These are phyloP conservation scores for Nomada fucata DNA, from an alignment of 2,888 invertebrate species.

Conservation along the genomic window DNA sequence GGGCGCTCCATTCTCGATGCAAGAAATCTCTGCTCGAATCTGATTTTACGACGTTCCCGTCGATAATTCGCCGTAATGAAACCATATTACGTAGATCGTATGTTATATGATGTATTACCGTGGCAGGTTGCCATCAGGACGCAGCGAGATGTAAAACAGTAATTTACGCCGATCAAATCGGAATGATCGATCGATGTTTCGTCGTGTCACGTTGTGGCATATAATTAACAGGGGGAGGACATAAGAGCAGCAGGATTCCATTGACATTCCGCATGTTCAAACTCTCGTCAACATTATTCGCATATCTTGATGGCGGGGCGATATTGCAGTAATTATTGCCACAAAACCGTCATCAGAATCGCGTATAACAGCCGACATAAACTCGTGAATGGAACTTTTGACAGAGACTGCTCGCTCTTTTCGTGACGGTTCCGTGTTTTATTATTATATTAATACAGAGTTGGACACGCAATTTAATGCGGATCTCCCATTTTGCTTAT, in stretches of 20 bases:
- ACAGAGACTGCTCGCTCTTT: no score
- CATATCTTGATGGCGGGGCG: conserved; percentile 3
- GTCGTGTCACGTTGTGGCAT: conserved; percentile 36
- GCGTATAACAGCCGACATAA: background rate
- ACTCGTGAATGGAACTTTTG: background rate
- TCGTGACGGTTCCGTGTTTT: no score
- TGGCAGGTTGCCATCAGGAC: conserved; percentile 42
- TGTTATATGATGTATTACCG: conserved; percentile 49
- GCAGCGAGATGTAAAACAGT: conserved; percentile 59
- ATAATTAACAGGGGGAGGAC: conserved; percentile 41
- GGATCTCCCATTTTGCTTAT: no score
- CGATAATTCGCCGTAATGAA: conserved; percentile 47
- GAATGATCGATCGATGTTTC: conserved; percentile 55
- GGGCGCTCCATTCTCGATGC: conserved; percentile 4
- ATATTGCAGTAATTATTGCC: conserved; percentile 26
- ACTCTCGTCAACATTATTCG: conserved; percentile 31
- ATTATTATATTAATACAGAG: no score
- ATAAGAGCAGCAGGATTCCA: conserved; percentile 38
- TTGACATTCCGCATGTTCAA: conserved; percentile 43
- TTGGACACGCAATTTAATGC: no score
- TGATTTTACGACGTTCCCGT: conserved; percentile 27
- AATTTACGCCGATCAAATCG: conserved; percentile 58
- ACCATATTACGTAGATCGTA: conserved; percentile 30
- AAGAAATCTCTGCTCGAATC: conserved; percentile 28
- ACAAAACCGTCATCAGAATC: conserved; percentile 11